These are phyloP conservation scores for Pangasius sanitwongsei DNA, from an alignment of 2,797 vertebrate species.

Conservation along the genomic window DNA sequence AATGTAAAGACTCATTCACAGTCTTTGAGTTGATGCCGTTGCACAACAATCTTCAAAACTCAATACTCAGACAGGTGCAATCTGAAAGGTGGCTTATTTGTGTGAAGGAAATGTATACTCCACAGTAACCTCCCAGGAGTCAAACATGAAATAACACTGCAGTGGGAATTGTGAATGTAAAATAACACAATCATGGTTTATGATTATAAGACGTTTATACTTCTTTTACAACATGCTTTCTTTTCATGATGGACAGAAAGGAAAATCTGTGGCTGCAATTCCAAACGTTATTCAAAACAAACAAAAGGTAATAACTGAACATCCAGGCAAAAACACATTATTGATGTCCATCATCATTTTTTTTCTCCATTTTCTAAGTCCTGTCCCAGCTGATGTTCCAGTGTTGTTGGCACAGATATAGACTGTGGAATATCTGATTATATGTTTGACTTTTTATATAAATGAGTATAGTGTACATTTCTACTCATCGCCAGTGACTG, in stretches of 20 bases:
- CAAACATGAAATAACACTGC: background rate
- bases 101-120: background rate
- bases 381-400: slow-evolving; percentile 9
- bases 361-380: background rate
- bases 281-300: background rate
- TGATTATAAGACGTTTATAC: background rate
- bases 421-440: slow-evolving; percentile 26
- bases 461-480: slow-evolving; percentile 30
- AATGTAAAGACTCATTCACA: background rate
- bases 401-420: slow-evolving; percentile 27
- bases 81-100: slow-evolving; percentile 5
- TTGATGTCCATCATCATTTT: background rate
- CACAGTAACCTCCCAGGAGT: background rate
- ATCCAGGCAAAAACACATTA: background rate
- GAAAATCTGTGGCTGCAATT: background rate
- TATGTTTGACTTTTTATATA: slow-evolving; percentile 39
- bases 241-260: slow-evolving; percentile 1
- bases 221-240: slow-evolving; percentile 11
- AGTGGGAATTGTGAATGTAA: background rate
- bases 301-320: background rate
- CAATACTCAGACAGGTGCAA: slow-evolving; percentile 2
- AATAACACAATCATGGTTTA: background rate
- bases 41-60: background rate
- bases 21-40: slow-evolving; percentile 5
- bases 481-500: slow-evolving; percentile 22